These are phyloP conservation scores for Lapara coniferarum DNA, from an alignment of 2,888 invertebrate species.

Conservation along the genomic window DNA sequence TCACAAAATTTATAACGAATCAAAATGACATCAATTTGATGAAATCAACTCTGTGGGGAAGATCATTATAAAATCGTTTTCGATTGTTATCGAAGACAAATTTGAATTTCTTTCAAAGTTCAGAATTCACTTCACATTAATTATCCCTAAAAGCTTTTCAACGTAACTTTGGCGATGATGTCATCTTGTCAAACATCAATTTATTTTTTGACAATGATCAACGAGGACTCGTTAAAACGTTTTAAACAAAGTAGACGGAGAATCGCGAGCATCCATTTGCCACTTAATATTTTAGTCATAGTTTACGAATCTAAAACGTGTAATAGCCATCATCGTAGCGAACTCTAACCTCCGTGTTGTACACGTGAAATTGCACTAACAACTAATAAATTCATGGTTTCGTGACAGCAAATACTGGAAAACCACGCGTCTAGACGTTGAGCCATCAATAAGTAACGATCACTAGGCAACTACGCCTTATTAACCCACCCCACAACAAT, in stretches of 20 bases:
- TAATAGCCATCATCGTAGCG: slow-evolving; percentile 23
- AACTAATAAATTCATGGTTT: slow-evolving; percentile 62
- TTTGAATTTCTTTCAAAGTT: slow-evolving; percentile 48
- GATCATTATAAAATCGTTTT: slow-evolving; percentile 36
- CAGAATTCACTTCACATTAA: slow-evolving; percentile 61
- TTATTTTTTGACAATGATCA: slow-evolving; percentile 77
- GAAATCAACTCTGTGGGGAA: slow-evolving; percentile 31
- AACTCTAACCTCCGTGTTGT: slow-evolving; percentile 28
- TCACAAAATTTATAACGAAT: slow-evolving; percentile 9
- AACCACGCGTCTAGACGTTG: slow-evolving; percentile 68
- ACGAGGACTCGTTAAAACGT: slow-evolving; percentile 52
- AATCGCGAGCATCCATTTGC: neutral
- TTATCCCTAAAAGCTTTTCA: slow-evolving; percentile 76
- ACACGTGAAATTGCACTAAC: slow-evolving; percentile 56
- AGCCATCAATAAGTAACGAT: slow-evolving; percentile 72
- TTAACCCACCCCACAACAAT: slow-evolving; percentile 61
- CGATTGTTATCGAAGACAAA: slow-evolving; percentile 47
- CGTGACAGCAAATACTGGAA: slow-evolving; percentile 72
- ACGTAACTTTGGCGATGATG: slow-evolving; percentile 68
- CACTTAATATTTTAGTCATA: slow-evolving; percentile 15
- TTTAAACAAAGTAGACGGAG: slow-evolving; percentile 40
- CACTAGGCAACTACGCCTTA: slow-evolving; percentile 61
- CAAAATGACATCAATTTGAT: slow-evolving; percentile 19
- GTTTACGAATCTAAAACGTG: slow-evolving; percentile 20
- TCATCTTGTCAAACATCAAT: slow-evolving; percentile 80